A percentile compares a stretch with the other conserved stretches of the same genome.
Evolutionary conservation across 2,888 invertebrate species (phyloP).

Genomic region (Pardosa pseudoannulata): DNA sequence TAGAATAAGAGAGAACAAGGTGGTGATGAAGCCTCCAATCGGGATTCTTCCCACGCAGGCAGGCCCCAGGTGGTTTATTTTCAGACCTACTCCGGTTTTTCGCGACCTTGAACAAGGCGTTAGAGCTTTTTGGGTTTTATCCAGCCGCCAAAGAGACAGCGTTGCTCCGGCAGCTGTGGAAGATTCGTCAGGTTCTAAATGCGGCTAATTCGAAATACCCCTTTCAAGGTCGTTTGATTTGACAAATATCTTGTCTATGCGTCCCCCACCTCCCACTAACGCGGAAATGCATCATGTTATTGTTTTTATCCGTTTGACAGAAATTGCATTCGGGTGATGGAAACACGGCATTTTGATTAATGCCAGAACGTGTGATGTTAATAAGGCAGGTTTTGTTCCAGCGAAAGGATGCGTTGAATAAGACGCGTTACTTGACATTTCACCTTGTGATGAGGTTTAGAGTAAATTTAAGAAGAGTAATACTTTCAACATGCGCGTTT

Average conservation of each 20-base stretch:
- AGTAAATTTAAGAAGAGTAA: no score
- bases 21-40: constrained; percentile 15
- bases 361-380: background rate
- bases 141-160: constrained; percentile 46
- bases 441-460: no score
- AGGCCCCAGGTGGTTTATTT: constrained; percentile 29
- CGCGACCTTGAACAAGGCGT: constrained; percentile 35
- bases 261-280: background rate
- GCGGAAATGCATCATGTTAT: background rate
- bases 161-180: constrained; percentile 41
- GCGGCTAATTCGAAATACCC: constrained; percentile 18
- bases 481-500: no score
- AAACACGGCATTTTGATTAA: background rate
- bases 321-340: background rate
- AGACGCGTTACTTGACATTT: background rate
- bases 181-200: constrained; percentile 52
- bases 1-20: constrained; percentile 24
- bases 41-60: constrained; percentile 25
- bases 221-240: constrained; percentile 27
- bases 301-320: background rate
- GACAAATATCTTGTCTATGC: constrained; percentile 3
- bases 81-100: constrained; percentile 24
- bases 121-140: constrained; percentile 1
- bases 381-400: background rate
- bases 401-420: background rate